Conservation (phyloP, 2,888 invertebrate species). For the Sarcophaga caerulescens region DNA sequence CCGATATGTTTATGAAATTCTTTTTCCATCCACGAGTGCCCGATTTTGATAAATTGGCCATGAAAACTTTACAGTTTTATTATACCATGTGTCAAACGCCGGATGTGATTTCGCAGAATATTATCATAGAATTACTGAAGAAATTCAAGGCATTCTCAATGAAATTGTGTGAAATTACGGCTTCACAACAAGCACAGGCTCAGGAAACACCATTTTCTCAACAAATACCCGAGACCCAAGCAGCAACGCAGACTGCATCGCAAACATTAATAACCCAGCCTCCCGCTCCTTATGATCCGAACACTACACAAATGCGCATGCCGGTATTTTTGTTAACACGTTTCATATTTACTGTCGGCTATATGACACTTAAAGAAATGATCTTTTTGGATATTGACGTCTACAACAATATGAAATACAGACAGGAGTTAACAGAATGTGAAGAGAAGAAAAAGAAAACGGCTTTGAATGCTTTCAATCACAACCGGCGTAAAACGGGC, state of each 20-base stretch:
- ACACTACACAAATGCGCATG: slow-evolving; percentile 69
- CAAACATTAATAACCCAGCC: neutral
- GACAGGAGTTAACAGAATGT: slow-evolving; percentile 82
- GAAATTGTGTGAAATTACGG: slow-evolving; percentile 71
- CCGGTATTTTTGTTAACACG: slow-evolving; percentile 81
- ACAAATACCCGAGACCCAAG: slow-evolving; percentile 70
- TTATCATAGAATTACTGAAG: slow-evolving; percentile 82
- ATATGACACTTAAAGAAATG: slow-evolving; percentile 89
- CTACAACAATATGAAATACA: slow-evolving; percentile 90
- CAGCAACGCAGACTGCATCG: slow-evolving; percentile 22
- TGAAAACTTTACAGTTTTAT: slow-evolving; percentile 82
- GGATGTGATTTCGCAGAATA: slow-evolving; percentile 82
- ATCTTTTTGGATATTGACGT: slow-evolving; percentile 91
- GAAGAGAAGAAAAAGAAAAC: slow-evolving; percentile 80
- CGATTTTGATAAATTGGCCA: slow-evolving; percentile 83
- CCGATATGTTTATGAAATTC: slow-evolving; percentile 82
- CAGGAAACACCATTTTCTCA: slow-evolving; percentile 75
- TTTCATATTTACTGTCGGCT: slow-evolving; percentile 86
- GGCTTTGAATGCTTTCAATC: slow-evolving; percentile 68
- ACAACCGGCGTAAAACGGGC: slow-evolving; percentile 74
- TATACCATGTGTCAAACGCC: slow-evolving; percentile 84
- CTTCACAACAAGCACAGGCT: slow-evolving; percentile 70
- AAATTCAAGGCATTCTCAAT: slow-evolving; percentile 81
- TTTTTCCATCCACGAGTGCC: slow-evolving; percentile 80
- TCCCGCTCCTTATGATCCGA: neutral